phyloP scores from a whole-genome alignment of 2,888 invertebrate species.

The Altica lythri region DNA sequence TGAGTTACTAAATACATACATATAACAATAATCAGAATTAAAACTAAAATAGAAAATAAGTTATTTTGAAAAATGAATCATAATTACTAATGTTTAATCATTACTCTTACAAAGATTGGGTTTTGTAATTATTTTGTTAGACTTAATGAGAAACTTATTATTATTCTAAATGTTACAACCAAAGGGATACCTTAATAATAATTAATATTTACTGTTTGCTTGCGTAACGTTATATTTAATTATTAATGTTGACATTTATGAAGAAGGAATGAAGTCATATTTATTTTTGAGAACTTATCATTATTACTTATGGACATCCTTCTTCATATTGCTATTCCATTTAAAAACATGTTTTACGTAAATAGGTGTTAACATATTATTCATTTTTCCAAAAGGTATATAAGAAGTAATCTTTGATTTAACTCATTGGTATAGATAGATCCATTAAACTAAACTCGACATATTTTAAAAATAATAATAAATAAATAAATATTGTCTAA shows the following conservation, averaged over 20 bases:
- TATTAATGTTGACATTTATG: constrained; percentile 33
- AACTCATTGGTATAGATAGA: neutral
- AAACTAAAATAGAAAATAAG: no score
- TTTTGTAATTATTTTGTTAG: no score
- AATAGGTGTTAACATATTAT: no score
- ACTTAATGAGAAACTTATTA: no score
- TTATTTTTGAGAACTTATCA: constrained; percentile 34
- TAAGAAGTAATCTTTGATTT: neutral
- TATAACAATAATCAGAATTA: no score
- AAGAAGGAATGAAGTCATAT: constrained; percentile 36
- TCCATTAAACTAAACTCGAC: neutral
- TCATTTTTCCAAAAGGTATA: neutral
- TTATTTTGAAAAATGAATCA: neutral
- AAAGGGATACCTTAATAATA: no score
- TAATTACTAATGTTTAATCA: constrained; percentile 1
- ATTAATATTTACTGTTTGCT: neutral
- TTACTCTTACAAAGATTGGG: neutral
- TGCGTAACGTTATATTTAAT: constrained; percentile 23
- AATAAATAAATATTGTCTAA: no score
- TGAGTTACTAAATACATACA: neutral
- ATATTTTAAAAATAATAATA: no score
- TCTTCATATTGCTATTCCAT: constrained; percentile 4
- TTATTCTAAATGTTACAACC: no score
- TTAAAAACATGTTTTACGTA: no score
- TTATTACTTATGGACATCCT: constrained; percentile 20